Conservation (phyloP, 1,140 invertebrate species). For the Drosophila sechellia region DNA sequence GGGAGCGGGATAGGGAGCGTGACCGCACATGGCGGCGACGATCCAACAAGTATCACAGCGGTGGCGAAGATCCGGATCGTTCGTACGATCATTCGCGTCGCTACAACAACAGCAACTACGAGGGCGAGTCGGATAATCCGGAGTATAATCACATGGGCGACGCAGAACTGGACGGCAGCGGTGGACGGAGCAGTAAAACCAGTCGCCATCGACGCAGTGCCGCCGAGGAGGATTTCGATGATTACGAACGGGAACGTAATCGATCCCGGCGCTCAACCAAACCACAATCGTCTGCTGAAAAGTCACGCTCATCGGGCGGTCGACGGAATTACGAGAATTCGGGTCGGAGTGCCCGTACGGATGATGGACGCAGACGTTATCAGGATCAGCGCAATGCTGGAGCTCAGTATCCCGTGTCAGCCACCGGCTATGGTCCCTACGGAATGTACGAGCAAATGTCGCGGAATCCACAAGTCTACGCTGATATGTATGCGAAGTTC, state of each 20-base stretch:
- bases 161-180: slow-evolving; percentile 41
- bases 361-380: slow-evolving; percentile 27
- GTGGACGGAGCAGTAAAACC: slow-evolving; percentile 60
- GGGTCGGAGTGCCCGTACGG: slow-evolving; percentile 29
- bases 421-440: slow-evolving; percentile 63
- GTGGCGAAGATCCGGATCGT: slow-evolving; percentile 47
- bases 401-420: slow-evolving; percentile 85
- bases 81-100: slow-evolving; percentile 37
- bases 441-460: slow-evolving; percentile 90
- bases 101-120: slow-evolving; percentile 66
- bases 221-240: slow-evolving; percentile 62
- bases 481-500: slow-evolving; percentile 91
- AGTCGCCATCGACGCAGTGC: slow-evolving; percentile 49
- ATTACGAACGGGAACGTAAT: slow-evolving; percentile 39
- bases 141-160: slow-evolving; percentile 44
- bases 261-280: slow-evolving; percentile 20
- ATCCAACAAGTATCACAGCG: slow-evolving; percentile 27
- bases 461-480: slow-evolving; percentile 90
- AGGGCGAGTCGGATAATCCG: slow-evolving; percentile 64
- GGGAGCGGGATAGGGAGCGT: slow-evolving; percentile 40
- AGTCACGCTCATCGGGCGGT: slow-evolving; percentile 8
- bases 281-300: slow-evolving; percentile 9
- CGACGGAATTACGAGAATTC: slow-evolving; percentile 32
- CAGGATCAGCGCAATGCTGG: slow-evolving; percentile 41
- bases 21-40: slow-evolving; percentile 54